phyloP scores from a whole-genome alignment of 2,113 vertebrate genomes.

The Dipodomys merriami region DNA sequence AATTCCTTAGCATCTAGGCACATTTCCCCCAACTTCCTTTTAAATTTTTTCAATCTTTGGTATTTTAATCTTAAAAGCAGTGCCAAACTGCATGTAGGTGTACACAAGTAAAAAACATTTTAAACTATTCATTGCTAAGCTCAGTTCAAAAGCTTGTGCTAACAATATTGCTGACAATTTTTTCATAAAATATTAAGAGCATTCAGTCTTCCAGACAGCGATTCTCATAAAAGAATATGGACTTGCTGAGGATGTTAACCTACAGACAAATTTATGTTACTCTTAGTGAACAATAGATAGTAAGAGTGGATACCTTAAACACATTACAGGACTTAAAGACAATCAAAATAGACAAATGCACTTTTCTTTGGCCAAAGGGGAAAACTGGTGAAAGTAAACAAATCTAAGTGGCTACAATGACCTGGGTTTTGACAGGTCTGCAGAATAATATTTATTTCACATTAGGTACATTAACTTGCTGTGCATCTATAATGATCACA shows the following conservation, averaged over 20 bases:
- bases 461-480: background rate
- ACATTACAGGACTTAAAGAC: background rate
- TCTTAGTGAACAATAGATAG: background rate
- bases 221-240: background rate
- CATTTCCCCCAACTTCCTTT: background rate
- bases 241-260: background rate
- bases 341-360: background rate
- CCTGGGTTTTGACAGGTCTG: background rate
- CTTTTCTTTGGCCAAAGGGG: background rate
- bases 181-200: background rate
- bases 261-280: background rate
- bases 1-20: background rate
- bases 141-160: background rate
- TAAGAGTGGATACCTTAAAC: background rate
- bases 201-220: background rate
- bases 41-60: background rate
- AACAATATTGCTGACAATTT: background rate
- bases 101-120: background rate
- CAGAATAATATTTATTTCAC: background rate
- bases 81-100: background rate
- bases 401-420: constrained; percentile 5
- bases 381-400: constrained; percentile 1
- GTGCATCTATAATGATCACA: background rate
- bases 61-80: constrained; percentile 34
- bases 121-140: background rate